phyloP scores from a whole-genome alignment of 2,888 invertebrate genomes.

The Caenorhabditis afra region DNA sequence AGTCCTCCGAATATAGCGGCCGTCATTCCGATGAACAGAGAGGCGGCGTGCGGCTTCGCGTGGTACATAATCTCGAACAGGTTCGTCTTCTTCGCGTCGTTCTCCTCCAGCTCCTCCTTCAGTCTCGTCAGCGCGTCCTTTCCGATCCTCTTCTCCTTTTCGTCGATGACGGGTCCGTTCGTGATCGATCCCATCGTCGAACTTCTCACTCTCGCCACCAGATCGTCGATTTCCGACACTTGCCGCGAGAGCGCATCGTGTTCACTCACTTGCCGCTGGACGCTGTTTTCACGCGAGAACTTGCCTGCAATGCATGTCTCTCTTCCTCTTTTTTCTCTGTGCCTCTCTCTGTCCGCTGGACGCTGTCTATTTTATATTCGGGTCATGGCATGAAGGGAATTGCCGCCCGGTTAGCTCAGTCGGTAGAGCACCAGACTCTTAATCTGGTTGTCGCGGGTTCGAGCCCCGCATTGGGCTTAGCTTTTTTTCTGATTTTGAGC shows the following conservation, averaged over 20 bases:
- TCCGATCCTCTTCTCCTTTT: slow-evolving; percentile 57
- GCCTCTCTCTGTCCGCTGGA: too few relatives aligned
- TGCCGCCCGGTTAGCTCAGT: slow-evolving; percentile 78
- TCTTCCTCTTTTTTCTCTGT: background rate
- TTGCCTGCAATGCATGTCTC: slow-evolving; percentile 18
- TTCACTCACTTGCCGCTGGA: slow-evolving; percentile 32
- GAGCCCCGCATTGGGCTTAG: slow-evolving; percentile 63
- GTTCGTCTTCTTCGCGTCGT: slow-evolving; percentile 64
- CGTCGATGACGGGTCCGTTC: slow-evolving; percentile 30
- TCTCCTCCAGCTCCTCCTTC: slow-evolving; percentile 67
- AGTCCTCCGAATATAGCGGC: slow-evolving; percentile 81
- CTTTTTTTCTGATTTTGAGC: slow-evolving; percentile 18
- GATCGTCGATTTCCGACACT: slow-evolving; percentile 32
- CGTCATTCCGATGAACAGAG: slow-evolving; percentile 80
- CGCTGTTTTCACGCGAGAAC: slow-evolving; percentile 48
- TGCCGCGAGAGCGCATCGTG: slow-evolving; percentile 30
- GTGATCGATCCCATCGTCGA: slow-evolving; percentile 55
- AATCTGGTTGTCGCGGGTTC: background rate
- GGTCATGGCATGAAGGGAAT: background rate
- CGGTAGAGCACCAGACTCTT: slow-evolving; percentile 75
- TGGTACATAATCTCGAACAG: slow-evolving; percentile 79
- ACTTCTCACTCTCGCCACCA: slow-evolving; percentile 47
- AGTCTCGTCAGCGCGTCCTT: slow-evolving; percentile 65
- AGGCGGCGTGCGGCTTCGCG: slow-evolving; percentile 75
- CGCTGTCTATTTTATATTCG: too few relatives aligned